phyloP scores from a whole-genome alignment of 2,113 vertebrate species.

The Pterophyllum scalare region DNA sequence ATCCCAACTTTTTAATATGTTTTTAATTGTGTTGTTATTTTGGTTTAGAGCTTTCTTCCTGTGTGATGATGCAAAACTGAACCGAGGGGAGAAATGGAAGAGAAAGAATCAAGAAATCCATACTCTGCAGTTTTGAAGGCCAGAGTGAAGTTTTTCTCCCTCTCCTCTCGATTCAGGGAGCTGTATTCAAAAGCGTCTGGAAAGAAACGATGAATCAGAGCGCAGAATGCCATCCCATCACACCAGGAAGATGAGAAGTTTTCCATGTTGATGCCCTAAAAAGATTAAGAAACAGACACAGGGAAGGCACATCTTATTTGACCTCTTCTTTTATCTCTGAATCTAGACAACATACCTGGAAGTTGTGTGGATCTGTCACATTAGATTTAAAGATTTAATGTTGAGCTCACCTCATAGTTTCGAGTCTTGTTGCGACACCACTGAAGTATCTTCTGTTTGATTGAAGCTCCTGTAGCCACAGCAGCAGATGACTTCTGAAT shows the following conservation, averaged over 20 bases:
- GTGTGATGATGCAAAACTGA: neutral
- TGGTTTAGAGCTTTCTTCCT: neutral
- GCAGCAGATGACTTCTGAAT: conserved; percentile 75
- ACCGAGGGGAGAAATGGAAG: neutral
- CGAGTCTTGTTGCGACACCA: conserved; percentile 83
- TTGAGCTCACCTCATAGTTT: conserved; percentile 74
- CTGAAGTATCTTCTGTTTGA: conserved; percentile 84
- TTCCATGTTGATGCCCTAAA: conserved; percentile 79
- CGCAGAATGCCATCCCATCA: conserved; percentile 83
- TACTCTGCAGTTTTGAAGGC: conserved; percentile 84
- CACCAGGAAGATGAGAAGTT: conserved; percentile 85
- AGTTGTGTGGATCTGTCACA: neutral
- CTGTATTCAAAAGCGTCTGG: conserved; percentile 82
- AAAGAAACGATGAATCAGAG: conserved; percentile 82
- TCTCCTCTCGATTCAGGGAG: conserved; percentile 72
- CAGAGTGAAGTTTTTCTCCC: conserved; percentile 81
- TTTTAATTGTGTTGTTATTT: neutral
- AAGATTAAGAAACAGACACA: conserved; percentile 1
- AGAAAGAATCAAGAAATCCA: neutral
- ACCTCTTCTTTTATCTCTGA: neutral
- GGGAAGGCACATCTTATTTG: neutral
- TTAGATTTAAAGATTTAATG: neutral
- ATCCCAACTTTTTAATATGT: neutral
- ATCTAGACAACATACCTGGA: neutral
- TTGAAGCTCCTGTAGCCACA: conserved; percentile 70